A percentile compares a stretch with the other conserved stretches of the same genome.
phyloP scores from a whole-genome alignment of 2,797 vertebrate genomes.

The Malurus splendens region DNA sequence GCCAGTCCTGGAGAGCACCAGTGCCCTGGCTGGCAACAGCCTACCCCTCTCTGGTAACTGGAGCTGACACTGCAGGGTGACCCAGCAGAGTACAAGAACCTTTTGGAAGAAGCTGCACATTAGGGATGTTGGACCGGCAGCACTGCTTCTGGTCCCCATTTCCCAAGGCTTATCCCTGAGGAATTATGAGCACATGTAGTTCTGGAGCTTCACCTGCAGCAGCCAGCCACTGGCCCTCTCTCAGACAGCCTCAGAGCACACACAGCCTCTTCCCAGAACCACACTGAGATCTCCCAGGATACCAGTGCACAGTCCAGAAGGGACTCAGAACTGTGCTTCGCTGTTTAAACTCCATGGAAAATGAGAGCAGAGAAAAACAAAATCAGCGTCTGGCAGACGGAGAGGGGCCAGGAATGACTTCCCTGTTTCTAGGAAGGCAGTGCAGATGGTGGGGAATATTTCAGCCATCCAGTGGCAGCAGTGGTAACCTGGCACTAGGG shows the following conservation, averaged over 20 bases:
- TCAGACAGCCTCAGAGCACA: background rate
- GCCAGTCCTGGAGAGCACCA: background rate
- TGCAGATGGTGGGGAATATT: slow-evolving; percentile 36
- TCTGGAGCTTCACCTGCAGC: background rate
- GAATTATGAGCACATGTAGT: background rate
- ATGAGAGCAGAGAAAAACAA: background rate
- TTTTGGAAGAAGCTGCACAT: background rate
- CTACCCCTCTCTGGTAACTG: background rate
- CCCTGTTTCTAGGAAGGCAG: slow-evolving; percentile 8
- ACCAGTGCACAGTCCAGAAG: background rate
- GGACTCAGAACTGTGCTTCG: background rate
- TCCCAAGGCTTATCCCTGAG: background rate
- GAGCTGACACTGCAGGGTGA: background rate
- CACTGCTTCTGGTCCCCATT: background rate
- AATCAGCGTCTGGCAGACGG: background rate
- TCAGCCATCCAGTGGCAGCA: background rate
- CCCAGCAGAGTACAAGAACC: background rate
- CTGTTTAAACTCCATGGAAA: background rate
- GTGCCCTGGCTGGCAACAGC: background rate
- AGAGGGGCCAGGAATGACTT: background rate
- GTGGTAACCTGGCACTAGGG: background rate
- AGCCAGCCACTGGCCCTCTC: background rate
- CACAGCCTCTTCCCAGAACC: background rate
- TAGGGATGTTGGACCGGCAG: background rate
- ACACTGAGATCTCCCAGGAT: background rate